Evolutionary conservation across 1,140 invertebrate genomes (phyloP), one percentile per base, ranked within the genome.

Genomic region (Pseudomyrmex pallidus): DNA sequence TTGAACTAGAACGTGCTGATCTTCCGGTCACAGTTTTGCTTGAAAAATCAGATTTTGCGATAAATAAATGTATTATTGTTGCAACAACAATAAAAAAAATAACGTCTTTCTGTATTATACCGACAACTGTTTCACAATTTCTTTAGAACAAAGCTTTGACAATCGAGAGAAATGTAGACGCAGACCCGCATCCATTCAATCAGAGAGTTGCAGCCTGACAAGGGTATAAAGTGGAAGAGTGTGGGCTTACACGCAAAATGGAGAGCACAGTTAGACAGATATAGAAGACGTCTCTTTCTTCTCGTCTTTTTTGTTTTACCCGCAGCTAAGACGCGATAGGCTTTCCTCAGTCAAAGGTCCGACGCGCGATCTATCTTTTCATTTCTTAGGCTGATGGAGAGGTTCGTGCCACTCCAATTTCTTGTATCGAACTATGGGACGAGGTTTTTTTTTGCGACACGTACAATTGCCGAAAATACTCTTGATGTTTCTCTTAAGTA

Each of bases 141-240:
- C 15, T 62, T 82, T 46, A 52, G 68, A 62, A 59, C 76, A 56
- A 35, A 35, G 84, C 15, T 57, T 85, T 54, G 83, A 70, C 70
- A 80, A 66, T 84, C 68, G 64, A 50, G 64, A 50, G 80, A 86
- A 73, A 86, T 89, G 91, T 90, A 87, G 87, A 91, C 87, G 87
- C 76, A 72, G 8, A 85, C 91, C 91, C 89, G 90, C 91, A 92
- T 92, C 90, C 89, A 90, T 91, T 89, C 91, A 92, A 92, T 92
- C 91, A 91, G 85, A 82, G 63, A 82, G 61, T 17, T 64, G 80
- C 64, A 35, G 12, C 22, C 52, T 62, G 54, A 82, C 63, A 63
- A 76, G 66, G 64, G 9, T 59, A 57, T 66, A 67, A 74, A 57
- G 13, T 74, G 56, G 67, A 68, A 87, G 83, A 84, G 82, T 74